These are phyloP conservation scores for Engystomops pustulosus DNA, from an alignment of 2,113 vertebrate genomes.

Conservation along the genomic window DNA sequence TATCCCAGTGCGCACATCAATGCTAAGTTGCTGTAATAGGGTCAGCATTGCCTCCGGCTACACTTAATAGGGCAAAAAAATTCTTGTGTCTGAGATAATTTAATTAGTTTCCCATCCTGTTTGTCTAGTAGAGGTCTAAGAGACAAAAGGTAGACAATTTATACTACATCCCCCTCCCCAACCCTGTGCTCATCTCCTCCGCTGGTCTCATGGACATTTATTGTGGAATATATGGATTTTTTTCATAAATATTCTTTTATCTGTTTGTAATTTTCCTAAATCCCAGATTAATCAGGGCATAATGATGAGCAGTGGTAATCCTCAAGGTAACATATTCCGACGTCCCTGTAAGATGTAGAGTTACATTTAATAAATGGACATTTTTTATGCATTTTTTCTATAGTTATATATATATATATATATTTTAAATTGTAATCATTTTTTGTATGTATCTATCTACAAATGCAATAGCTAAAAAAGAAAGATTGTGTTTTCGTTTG, in stretches of 20 bases:
- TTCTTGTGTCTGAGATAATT: slow-evolving; percentile 21
- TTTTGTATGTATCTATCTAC: too few relatives aligned
- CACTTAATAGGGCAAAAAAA: slow-evolving; percentile 43
- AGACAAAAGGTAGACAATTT: slow-evolving; percentile 4
- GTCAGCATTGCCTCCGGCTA: slow-evolving; percentile 46
- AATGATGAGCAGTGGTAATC: neutral
- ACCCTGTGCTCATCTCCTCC: neutral
- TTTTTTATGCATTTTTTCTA: too few relatives aligned
- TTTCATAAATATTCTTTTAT: neutral
- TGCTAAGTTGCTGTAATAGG: slow-evolving; percentile 46
- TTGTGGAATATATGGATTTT: neutral
- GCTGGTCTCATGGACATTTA: neutral
- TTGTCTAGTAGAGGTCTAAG: neutral
- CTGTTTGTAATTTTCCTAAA: neutral
- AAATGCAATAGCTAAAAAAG: too few relatives aligned
- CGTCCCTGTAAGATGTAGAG: too few relatives aligned
- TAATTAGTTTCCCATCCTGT: slow-evolving; percentile 40
- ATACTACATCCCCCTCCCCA: neutral
- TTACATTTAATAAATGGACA: too few relatives aligned
- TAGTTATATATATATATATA: too few relatives aligned
- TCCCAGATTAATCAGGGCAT: neutral
- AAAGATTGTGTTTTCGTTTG: too few relatives aligned
- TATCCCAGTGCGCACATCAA: slow-evolving; percentile 35
- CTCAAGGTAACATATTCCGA: too few relatives aligned
- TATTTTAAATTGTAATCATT: too few relatives aligned